Evolutionary conservation across 2,797 vertebrate genomes (phyloP), one percentile per base, ranked within the genome.

Genomic region (Poeciliopsis gracilis): DNA sequence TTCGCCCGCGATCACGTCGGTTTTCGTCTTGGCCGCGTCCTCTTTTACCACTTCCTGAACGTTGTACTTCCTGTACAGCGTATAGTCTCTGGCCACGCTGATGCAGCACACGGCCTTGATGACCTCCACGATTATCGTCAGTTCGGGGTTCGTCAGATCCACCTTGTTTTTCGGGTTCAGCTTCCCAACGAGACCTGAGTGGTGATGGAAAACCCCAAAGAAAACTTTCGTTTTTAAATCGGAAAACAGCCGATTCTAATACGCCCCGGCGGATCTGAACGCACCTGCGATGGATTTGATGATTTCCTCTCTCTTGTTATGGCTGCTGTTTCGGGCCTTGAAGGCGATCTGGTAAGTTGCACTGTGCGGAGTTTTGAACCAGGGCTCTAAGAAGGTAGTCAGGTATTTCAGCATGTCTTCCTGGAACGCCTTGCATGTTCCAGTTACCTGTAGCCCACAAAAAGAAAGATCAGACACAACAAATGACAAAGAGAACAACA

Each of bases 141-240:
- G 97, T 36, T 99, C 95, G 0, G 98, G 97, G 83, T 97, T 96
- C 61, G 95, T 97, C 89, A 99, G 94, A 88, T 99, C 96, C 3
- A 99, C 98, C 85, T 97, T 98, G 90, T 99, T 98, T 90, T 97
- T 96, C 0, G 97, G 96, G 90, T 99, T 99, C 90, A 98, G 91
- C 84, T 95, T 96, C 74, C 94, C 95, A 72, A 99, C 97, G n/a
- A 98, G 89, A 84, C 96, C 98, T 99, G 77, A 13, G 53, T 1
- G 38, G 13, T 3, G 38, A 25, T 1, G 25, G 13, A 18, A 45
- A 53, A 79, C 53, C 41, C 0, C 2, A 57, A 72, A 0, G 4
- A 18, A 63, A 51, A 49, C 49, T 75, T 75, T 70, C 5, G 20
- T 51, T 51, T 23, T 15, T 51, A 49, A 75, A 41, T 2, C 13